Evolutionary conservation across 2,888 invertebrate species (phyloP).

Genomic region (Hyposoter didymator): DNA sequence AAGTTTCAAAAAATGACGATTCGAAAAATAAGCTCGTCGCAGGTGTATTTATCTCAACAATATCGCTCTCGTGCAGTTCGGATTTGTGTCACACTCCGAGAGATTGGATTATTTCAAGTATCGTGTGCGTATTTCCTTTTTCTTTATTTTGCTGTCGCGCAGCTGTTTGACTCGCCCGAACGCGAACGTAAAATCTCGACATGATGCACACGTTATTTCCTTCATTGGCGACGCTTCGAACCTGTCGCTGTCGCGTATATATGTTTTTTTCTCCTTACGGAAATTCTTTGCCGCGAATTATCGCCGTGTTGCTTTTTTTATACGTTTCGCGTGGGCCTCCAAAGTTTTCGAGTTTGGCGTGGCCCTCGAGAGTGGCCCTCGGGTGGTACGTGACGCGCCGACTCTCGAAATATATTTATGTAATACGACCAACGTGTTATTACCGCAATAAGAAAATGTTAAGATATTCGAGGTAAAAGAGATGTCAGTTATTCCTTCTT

Average conservation of each 20-base stretch:
- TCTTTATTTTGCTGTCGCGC: neutral
- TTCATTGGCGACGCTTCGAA: constrained; percentile 32
- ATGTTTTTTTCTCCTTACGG: neutral
- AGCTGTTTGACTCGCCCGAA: neutral
- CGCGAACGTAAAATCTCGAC: constrained; percentile 26
- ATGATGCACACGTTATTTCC: constrained; percentile 22
- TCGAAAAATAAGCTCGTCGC: neutral
- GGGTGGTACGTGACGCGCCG: too few species aligned
- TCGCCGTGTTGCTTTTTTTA: constrained; percentile 16
- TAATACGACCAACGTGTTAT: constrained; percentile 36
- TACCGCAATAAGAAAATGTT: constrained; percentile 44
- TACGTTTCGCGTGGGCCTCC: neutral
- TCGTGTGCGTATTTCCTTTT: neutral
- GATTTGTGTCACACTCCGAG: constrained; percentile 30
- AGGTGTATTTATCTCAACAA: too few species aligned
- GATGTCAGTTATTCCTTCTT: constrained; percentile 33
- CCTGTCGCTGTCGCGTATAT: neutral
- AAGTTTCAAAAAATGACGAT: neutral
- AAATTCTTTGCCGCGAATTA: constrained; percentile 22
- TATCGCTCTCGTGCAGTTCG: too few species aligned
- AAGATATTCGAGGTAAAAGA: constrained; percentile 35
- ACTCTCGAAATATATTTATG: constrained; percentile 19
- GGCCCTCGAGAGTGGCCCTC: neutral
- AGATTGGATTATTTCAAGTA: constrained; percentile 47
- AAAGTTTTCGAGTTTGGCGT: neutral